Percentiles rank a stretch among this genome's conserved stretches.
These are phyloP conservation scores for Oxyruncus cristatus DNA, from an alignment of 2,113 vertebrate genomes.

Conservation along the genomic window DNA sequence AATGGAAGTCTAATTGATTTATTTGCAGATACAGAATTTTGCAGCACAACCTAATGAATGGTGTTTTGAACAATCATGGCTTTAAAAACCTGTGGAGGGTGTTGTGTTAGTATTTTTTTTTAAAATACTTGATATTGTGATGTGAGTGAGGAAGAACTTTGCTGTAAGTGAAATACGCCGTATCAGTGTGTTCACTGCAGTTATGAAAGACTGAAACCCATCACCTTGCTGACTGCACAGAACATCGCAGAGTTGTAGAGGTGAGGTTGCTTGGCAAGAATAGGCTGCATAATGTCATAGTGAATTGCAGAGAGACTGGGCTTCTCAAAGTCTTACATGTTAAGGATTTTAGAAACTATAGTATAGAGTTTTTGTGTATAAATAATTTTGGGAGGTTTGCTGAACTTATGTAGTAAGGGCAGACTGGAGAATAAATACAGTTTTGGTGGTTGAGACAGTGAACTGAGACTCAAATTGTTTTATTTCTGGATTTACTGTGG, in stretches of 20 bases:
- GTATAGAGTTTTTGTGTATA: background rate
- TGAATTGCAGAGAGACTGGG: background rate
- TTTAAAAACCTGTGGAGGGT: background rate
- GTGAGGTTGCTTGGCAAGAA: background rate
- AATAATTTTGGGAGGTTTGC: background rate
- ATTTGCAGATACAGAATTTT: background rate
- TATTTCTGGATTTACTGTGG: background rate
- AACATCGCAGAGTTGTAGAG: background rate
- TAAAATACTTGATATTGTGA: background rate
- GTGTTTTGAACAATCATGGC: background rate
- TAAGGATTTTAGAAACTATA: background rate
- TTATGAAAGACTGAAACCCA: background rate
- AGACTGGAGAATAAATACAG: background rate
- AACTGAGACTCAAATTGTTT: background rate
- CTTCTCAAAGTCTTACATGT: background rate
- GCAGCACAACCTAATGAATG: accelerated
- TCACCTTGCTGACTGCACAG: background rate
- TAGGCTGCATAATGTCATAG: background rate
- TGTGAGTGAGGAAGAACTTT: background rate
- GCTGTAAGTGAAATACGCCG: background rate
- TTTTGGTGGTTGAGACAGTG: background rate
- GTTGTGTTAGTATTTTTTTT: background rate
- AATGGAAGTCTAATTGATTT: background rate
- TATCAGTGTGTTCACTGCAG: background rate
- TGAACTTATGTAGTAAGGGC: background rate